Evolutionary conservation across 1,140 invertebrate species (phyloP), one percentile per base, ranked within the genome.

Genomic region (Papilio helenus): DNA sequence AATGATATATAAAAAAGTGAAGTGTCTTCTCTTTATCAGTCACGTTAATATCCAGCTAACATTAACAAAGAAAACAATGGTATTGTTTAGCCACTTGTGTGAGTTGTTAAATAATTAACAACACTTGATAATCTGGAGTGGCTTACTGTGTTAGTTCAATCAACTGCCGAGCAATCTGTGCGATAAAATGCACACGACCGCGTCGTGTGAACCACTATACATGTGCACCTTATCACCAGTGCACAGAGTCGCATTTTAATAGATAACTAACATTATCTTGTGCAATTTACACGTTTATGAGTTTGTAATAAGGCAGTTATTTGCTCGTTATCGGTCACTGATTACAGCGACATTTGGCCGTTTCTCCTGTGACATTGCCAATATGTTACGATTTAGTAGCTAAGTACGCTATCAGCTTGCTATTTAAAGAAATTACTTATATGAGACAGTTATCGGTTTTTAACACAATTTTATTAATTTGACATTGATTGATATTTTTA

Each of bases 31-130:
- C 34, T 39, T 39, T 39, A 8, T 39, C 16, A 49, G 46, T 49
- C 14, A n/a, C n/a, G n/a, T n/a, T n/a, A 49, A 49, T 0, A 16
- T 49, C 10, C 4, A 49, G 14, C 46, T 49, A 49, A 49, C 14
- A 49, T 55, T 18, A 55, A 55, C 58, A 26, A 61, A 26, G 3
- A 58, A n/a, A 58, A 58, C 51, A n/a, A 14, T 23, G 58, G 23
- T 14, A 61, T 65, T 65, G 61, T 65, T 26, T 61, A 26, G 20
- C 10, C 58, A 61, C 58, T 61, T 61, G 58, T 26, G 23, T 26
- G 2, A 61, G 58, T 61, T 20, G 61, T 65, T 65, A 65, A 65
- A 65, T 65, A 65, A 65, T 65, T 65, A 65, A 65, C 26, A 65
- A 29, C 61, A 29, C 23, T 23, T 26, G 8, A 3, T 65, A 29